A percentile compares a stretch with the other conserved stretches of the same genome.
Evolutionary conservation across 2,888 invertebrate genomes (phyloP).

Genomic region (Troides aeacus): DNA sequence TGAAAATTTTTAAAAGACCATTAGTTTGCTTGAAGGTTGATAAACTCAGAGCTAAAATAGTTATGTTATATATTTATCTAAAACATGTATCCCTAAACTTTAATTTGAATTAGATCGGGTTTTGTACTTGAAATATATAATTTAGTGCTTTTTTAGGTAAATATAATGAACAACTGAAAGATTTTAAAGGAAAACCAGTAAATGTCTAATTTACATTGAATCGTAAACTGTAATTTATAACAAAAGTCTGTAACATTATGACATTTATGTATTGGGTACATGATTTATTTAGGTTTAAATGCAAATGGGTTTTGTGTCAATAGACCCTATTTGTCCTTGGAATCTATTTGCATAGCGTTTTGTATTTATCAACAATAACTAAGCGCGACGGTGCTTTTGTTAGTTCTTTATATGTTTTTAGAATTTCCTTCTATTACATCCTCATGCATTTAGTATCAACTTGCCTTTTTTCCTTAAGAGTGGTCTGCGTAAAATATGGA

Average conservation of each 20-base stretch:
- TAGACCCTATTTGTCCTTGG: too few relatives aligned
- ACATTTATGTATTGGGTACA: not conserved
- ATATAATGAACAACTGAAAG: not conserved
- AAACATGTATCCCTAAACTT: not conserved
- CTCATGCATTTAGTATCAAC: too few relatives aligned
- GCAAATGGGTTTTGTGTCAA: too few relatives aligned
- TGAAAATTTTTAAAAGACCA: too few relatives aligned
- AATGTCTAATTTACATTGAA: conserved; percentile 6
- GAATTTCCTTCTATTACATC: too few relatives aligned
- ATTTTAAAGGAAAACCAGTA: not conserved
- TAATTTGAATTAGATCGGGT: not conserved
- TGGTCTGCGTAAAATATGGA: not conserved
- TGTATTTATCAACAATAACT: too few relatives aligned
- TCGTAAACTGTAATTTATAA: not conserved
- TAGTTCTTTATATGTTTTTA: too few relatives aligned
- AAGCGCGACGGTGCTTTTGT: too few relatives aligned
- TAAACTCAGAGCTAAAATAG: not conserved
- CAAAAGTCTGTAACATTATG: not conserved
- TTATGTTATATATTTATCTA: not conserved
- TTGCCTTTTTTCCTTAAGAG: not conserved
- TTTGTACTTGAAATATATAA: not conserved
- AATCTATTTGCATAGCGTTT: too few relatives aligned
- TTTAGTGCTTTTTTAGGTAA: not conserved
- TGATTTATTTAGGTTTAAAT: too few relatives aligned
- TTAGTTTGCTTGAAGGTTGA: not conserved